Conservation (phyloP, 2,113 vertebrate species). For the Clarias magur region DNA sequence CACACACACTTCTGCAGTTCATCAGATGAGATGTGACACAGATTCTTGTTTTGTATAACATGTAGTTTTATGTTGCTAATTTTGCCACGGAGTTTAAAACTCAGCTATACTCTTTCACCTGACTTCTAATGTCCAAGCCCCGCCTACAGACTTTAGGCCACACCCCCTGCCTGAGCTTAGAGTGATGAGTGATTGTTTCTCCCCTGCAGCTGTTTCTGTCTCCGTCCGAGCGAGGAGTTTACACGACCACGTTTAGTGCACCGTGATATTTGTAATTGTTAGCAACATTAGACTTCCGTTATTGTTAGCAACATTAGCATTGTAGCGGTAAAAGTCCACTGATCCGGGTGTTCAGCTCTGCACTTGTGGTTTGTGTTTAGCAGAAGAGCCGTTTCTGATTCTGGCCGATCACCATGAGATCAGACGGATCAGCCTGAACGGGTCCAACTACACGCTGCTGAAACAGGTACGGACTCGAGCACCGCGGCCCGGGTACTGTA, state of each 20-base stretch:
- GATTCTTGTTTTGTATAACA: not conserved
- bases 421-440: constrained; percentile 86
- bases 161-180: not conserved
- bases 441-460: constrained; percentile 85
- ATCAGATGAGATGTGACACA: not conserved
- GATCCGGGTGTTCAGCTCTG: not conserved
- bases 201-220: not conserved
- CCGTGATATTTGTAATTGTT: not conserved
- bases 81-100: not conserved
- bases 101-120: not conserved
- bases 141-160: not conserved
- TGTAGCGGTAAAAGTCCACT: not conserved
- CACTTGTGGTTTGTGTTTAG: constrained; percentile 58
- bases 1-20: not conserved
- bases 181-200: too few species aligned
- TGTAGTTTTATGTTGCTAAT: not conserved
- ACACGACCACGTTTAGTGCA: not conserved
- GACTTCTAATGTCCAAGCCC: not conserved
- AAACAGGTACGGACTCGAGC: constrained; percentile 78
- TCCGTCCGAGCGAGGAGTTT: not conserved
- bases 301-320: not conserved
- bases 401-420: constrained; percentile 89
- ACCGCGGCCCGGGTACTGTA: not conserved
- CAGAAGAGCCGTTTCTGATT: constrained; percentile 86
- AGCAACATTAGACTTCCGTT: not conserved